Evolutionary conservation across 2,888 invertebrate genomes (phyloP), one percentile per base, ranked within the genome.

Genomic region (Rapana venosa): DNA sequence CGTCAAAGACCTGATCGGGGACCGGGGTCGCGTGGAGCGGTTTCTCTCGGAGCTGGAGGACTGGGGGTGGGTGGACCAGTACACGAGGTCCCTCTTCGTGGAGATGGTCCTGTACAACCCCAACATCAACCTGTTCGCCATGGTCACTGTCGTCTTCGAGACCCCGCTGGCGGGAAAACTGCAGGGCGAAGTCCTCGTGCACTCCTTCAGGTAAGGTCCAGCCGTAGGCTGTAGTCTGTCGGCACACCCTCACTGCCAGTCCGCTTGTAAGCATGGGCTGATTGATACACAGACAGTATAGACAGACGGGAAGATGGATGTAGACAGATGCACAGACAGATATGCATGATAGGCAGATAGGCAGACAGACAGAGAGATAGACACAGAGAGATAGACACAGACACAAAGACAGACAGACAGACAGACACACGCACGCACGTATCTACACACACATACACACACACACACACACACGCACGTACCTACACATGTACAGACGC

Each of bases 41-140:
- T 92, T 91, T 11, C 83, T 93, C 17, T 66, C 88, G 11, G 89
- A 90, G 15, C 87, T 94, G 26, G 83, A 92, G 61, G 58, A 79
- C 15, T 88, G 90, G 8, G 70, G 91, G 20, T 94, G 94, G 94
- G 89, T 94, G 5, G 94, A 94, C 90, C 86, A 91, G 74, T 91
- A 92, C 66, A 93, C 94, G 0, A 88, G 94, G 88, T 92, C 93
- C 47, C 79, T 94, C n/a, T 93, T 93, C 88, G 90, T 94, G 13
- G 94, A 94, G 90, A 92, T 94, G 87, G 93, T 93, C 1, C 90
- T 94, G 6, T 94, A 94, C 87, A 94, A 94, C 84, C 93, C 94
- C 1, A 93, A 94, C 87, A 92, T 93, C 47, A 94, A 94, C 90
- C 87, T 94, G 88, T 94, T 94, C 90, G 92, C 92, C 66, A 92